A percentile compares a stretch with the other conserved stretches of the same genome.
These are phyloP conservation scores for Drosophila diplacantha DNA, from an alignment of 2,888 invertebrate genomes.

Conservation along the genomic window DNA sequence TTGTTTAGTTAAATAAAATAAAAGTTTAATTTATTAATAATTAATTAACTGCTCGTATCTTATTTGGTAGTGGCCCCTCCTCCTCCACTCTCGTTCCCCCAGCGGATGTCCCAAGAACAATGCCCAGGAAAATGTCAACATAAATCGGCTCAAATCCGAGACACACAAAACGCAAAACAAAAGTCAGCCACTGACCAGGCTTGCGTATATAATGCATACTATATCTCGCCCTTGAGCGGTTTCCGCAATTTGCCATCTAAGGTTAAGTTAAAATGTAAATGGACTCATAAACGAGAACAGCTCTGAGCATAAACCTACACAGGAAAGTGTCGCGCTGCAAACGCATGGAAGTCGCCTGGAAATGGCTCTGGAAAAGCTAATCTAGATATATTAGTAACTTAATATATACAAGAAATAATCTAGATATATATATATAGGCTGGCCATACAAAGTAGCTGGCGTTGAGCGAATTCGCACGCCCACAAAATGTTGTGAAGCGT, in stretches of 20 bases:
- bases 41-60: constrained; percentile 11
- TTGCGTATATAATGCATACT: neutral
- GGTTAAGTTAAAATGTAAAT: constrained; percentile 60
- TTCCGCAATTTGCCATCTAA: constrained; percentile 65
- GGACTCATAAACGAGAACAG: constrained; percentile 41
- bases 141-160: constrained; percentile 41
- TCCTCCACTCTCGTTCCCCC: neutral
- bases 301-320: constrained; percentile 50
- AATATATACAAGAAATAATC: no score
- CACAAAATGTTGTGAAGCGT: constrained; percentile 24
- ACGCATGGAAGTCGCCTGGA: constrained; percentile 27
- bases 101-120: constrained; percentile 33
- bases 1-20: constrained; percentile 68
- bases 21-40: constrained; percentile 67
- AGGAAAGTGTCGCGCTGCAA: constrained; percentile 13
- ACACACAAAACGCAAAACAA: constrained; percentile 1
- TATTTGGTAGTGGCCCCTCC: constrained; percentile 18
- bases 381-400: constrained; percentile 12
- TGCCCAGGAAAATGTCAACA: constrained; percentile 56
- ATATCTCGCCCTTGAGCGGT: constrained; percentile 55
- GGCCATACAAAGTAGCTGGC: constrained; percentile 34
- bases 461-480: constrained; percentile 23
- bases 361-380: constrained; percentile 24
- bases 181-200: constrained; percentile 14
- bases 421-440: constrained; percentile 17